A percentile compares a stretch with the other conserved stretches of the same genome.
Conservation (phyloP, 2,113 vertebrate species). For the Aix galericulata region DNA sequence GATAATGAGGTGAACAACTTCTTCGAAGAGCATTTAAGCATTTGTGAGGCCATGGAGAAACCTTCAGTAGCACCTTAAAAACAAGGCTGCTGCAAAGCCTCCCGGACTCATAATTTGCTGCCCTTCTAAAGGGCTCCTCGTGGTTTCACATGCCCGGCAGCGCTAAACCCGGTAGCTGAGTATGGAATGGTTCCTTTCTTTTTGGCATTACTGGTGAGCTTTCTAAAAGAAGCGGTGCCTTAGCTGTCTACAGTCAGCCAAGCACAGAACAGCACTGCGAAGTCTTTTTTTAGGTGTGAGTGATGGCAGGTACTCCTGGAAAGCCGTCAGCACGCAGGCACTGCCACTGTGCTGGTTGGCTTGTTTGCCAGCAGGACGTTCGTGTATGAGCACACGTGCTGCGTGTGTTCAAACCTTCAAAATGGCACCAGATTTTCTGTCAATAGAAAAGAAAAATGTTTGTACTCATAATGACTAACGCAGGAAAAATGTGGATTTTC, state of each 20-base stretch:
- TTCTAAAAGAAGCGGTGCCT: background rate
- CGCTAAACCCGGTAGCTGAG: background rate
- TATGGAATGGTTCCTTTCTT: background rate
- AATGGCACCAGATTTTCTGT: background rate
- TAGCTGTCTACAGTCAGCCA: background rate
- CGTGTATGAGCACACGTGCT: background rate
- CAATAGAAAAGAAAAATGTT: background rate
- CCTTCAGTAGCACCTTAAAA: background rate
- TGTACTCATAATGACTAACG: background rate
- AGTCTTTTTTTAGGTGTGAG: background rate
- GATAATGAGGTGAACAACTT: accelerated
- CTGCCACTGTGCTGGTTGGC: background rate
- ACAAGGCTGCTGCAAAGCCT: background rate
- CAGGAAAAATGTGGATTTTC: constrained; percentile 10
- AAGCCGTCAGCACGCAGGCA: background rate
- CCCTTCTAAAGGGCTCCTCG: background rate
- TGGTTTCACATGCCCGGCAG: background rate
- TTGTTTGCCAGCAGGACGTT: background rate
- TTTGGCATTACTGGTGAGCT: background rate
- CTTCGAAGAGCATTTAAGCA: background rate
- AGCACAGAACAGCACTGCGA: background rate
- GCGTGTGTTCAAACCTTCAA: background rate
- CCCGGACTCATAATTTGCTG: background rate
- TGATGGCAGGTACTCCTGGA: background rate
- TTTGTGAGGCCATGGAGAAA: background rate